Evolutionary conservation across 2,888 invertebrate species (phyloP).

Genomic region (Merodon equestris): DNA sequence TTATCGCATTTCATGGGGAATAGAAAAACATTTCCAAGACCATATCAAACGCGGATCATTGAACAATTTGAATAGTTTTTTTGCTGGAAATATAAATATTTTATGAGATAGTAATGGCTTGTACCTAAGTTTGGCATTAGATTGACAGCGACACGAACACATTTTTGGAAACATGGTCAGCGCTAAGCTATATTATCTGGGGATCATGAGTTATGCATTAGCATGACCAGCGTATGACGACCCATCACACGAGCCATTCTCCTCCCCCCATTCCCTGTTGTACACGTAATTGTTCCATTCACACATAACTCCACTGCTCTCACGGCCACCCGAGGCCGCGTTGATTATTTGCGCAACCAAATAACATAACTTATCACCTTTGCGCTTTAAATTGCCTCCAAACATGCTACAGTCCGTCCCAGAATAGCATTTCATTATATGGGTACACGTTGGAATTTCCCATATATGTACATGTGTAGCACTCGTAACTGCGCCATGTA

Average conservation of each 20-base stretch:
- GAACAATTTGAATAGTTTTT: too few species aligned
- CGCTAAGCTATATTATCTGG: too few species aligned
- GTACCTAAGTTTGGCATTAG: too few species aligned
- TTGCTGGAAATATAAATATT: too few species aligned
- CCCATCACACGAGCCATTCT: too few species aligned
- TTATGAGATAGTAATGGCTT: too few species aligned
- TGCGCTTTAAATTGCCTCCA: slow-evolving; percentile 58
- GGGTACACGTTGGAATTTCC: too few species aligned
- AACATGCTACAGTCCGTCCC: slow-evolving; percentile 54
- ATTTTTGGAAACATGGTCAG: too few species aligned
- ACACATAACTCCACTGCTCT: slow-evolving; percentile 60
- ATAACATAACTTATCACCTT: slow-evolving; percentile 67
- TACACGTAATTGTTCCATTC: slow-evolving; percentile 18
- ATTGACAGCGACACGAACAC: too few species aligned
- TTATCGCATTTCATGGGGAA: too few species aligned
- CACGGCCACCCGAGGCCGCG: slow-evolving; percentile 40
- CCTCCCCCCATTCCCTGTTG: slow-evolving; percentile 11
- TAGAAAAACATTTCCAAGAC: too few species aligned
- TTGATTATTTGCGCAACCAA: slow-evolving; percentile 54
- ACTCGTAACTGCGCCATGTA: too few species aligned
- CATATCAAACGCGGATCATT: neutral
- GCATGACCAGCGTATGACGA: slow-evolving; percentile 15
- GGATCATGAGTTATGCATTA: neutral
- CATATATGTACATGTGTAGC: slow-evolving; percentile 7
- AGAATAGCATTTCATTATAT: slow-evolving; percentile 21